These are phyloP conservation scores for Terrapene triunguis DNA, from an alignment of 2,113 vertebrate species.

Conservation along the genomic window DNA sequence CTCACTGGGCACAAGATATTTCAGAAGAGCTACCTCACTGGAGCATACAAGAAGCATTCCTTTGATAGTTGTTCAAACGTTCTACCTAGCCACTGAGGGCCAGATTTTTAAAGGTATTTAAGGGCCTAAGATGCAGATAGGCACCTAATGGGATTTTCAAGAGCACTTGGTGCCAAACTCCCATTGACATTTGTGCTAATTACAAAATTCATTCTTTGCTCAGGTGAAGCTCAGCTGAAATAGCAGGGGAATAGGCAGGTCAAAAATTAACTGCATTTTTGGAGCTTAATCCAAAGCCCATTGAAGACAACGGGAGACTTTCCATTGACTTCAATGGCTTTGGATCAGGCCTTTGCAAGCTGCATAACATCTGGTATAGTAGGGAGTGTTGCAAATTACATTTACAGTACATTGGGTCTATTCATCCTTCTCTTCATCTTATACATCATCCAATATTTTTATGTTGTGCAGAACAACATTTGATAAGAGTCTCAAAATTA, in stretches of 20 bases:
- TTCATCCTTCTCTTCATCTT: not conserved
- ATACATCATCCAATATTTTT: not conserved
- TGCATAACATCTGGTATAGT: not conserved
- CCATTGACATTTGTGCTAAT: not conserved
- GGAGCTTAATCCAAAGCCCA: not conserved
- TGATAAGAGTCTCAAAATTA: not conserved
- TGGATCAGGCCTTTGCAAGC: not conserved
- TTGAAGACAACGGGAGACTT: not conserved
- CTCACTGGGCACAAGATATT: not conserved
- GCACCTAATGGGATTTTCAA: not conserved
- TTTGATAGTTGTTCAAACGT: not conserved
- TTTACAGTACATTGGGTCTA: not conserved
- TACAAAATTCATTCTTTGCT: not conserved
- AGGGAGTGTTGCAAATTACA: not conserved
- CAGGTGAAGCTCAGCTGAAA: not conserved
- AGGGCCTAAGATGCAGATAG: not conserved
- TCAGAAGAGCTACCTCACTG: not conserved
- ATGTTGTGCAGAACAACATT: not conserved
- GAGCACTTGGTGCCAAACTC: not conserved
- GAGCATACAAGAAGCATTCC: not conserved
- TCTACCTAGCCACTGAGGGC: not conserved
- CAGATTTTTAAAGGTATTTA: not conserved
- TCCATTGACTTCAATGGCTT: not conserved
- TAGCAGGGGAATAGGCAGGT: not conserved
- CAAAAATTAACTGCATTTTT: not conserved